Base-by-base conservation (phyloP, 2,113 vertebrate species). In the Dissostichus mawsoni region DNA sequence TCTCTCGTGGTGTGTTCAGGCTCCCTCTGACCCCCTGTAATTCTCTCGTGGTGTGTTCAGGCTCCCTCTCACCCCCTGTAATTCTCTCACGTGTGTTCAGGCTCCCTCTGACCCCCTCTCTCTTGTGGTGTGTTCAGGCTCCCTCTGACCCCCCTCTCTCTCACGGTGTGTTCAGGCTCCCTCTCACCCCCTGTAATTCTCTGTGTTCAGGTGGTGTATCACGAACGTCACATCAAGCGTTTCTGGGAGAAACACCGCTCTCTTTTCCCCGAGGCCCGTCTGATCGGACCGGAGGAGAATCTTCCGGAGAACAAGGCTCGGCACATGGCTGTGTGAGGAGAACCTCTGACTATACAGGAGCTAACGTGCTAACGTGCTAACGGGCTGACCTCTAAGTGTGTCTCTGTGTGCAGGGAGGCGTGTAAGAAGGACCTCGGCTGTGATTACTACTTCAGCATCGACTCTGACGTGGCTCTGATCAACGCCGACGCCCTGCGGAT, bases 401-500 rank as follows among this genome's bases (percentile, higher is more conserved):
- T 86, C 53, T 50, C 2, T 69, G 67, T 47, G 0, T 44, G 45
- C 79, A 93, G 92, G 0, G 75, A 63, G 73, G 84, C 85, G 0
- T 93, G 92, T 73, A 61, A 7, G 74, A 90, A 91, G 83, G 58
- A 93, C 25, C 86, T 81, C 9, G 11, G 14, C 8, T 93, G 92
- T 18, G 89, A 88, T 36, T 93, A 89, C 52, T 93, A 90, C 89
- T 92, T 93, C 87, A 93, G 92, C 77, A 71, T 93, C 2, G 92
- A 93, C 89, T 90, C 92, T 0, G 90, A 91, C 23, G 87, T 93
- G 45, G 92, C 89, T 4, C 2, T 93, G 56, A 90, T 83, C 0
- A 93, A 93, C 70, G 67, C 79, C 0, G 84, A 93, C 80, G 89
- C 81, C 0, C 82, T 93, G 56, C 83, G 87, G 77, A 89, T 92